Evolutionary conservation across 2,797 vertebrate species (phyloP), one percentile per base, ranked within the genome.

Genomic region (Calcarius lapponicus): DNA sequence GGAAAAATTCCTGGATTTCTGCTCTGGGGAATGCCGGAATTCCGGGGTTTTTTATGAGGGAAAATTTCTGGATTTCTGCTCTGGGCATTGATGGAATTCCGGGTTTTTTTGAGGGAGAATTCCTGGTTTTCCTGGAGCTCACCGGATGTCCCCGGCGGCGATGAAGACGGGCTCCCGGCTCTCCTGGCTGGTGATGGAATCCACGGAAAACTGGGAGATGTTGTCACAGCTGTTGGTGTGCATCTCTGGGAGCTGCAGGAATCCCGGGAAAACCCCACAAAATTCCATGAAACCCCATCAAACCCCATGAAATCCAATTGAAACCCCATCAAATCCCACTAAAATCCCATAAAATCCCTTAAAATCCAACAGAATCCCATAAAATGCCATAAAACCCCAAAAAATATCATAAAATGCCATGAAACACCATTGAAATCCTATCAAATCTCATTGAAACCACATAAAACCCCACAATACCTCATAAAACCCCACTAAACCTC

Each of bases 141-240:
- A 99, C 99, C 99, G 98, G 98, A 99, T 99, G 91, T 99, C 99
- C 5, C 99, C 99, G 0, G 99, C 99, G 0, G 99, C 99, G 31
- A 99, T 99, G 98, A 99, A 99, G 26, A 99, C 98, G 0, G 99
- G 99, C 94, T 99, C 99, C 40, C 99, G 98, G 98, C 98, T 99
- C 97, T 99, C 99, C 97, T 99, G 98, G 92, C 99, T 99, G 85
- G 99, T 99, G 98, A 99, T 99, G 96, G 99, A 99, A 98, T 99
- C 99, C 95, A 99, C 99, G 0, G 99, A 99, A 92, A 99, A 99
- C 98, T 99, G 99, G 57, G 99, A 99, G 97, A 99, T 99, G 98
- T 99, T 99, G 95, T 99, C 99, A 48, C 99, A 99, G 98, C 99
- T 99, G 98, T 98, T 99, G 95, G 99, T 98, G 97, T 99, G 99